These are phyloP conservation scores for Phenganax subtilis DNA, from an alignment of 92 coral and sea anemone species.

Conservation along the genomic window DNA sequence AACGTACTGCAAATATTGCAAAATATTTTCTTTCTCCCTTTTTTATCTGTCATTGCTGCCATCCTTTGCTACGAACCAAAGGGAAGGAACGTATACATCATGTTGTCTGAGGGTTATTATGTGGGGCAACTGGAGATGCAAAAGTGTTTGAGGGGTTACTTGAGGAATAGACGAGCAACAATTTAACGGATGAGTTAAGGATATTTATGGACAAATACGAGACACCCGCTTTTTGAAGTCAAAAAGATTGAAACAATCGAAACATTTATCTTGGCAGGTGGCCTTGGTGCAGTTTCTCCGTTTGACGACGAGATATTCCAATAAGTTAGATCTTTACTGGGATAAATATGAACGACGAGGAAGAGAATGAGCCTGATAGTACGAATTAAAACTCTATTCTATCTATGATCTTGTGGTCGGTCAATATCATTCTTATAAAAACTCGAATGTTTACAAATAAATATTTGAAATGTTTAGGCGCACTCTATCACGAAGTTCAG, in stretches of 20 bases:
- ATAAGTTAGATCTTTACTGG: neutral
- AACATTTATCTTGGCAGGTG: too few species aligned
- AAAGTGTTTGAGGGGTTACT: too few species aligned
- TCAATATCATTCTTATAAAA: neutral
- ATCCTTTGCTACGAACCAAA: neutral
- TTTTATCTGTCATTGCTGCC: slow-evolving; percentile 2
- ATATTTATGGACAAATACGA: too few species aligned
- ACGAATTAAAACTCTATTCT: neutral
- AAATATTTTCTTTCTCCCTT: slow-evolving; percentile 43
- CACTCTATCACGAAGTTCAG: slow-evolving; percentile 38
- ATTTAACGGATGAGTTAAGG: too few species aligned
- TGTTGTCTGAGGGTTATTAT: neutral
- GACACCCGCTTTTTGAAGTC: too few species aligned
- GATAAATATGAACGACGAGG: slow-evolving; percentile 32
- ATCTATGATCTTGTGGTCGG: slow-evolving; percentile 4
- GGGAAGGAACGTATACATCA: neutral
- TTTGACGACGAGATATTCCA: neutral
- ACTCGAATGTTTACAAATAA: neutral
- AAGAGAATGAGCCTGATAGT: slow-evolving; percentile 39
- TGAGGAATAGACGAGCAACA: too few species aligned
- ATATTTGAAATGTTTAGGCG: slow-evolving; percentile 10
- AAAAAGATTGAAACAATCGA: too few species aligned
- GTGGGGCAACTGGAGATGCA: too few species aligned
- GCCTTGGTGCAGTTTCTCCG: too few species aligned
- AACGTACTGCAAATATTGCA: slow-evolving; percentile 61